Evolutionary conservation across 1,140 invertebrate genomes (phyloP).

Genomic region (Metaphire vulgaris): DNA sequence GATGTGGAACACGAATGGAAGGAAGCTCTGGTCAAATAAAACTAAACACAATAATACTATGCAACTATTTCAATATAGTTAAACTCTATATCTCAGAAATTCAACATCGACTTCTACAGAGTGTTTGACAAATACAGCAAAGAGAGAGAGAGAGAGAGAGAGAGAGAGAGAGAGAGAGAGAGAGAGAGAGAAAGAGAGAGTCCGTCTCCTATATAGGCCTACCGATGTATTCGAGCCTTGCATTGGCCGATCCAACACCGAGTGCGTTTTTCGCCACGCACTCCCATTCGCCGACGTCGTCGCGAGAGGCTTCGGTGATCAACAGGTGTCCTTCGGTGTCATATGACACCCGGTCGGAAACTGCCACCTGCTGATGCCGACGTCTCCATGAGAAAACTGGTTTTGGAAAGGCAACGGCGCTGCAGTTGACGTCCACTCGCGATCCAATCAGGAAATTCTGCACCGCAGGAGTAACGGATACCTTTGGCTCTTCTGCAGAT

Average conservation of each 20-base stretch:
- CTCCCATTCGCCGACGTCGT: conserved; percentile 45
- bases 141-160: no score
- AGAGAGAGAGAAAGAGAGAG: no score
- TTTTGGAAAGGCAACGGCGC: conserved; percentile 39
- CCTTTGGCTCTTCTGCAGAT: conserved; percentile 51
- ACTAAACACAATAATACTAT: no score
- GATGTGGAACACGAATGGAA: conserved; percentile 37
- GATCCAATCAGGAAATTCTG: conserved; percentile 44
- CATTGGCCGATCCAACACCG: conserved; percentile 37
- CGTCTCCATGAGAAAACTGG: conserved; percentile 41
- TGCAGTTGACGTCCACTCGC: conserved; percentile 38
- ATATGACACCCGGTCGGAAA: conserved; percentile 33
- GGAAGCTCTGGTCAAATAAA: conserved; percentile 45
- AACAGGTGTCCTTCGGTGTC: conserved; percentile 33
- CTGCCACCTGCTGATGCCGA: conserved; percentile 34
- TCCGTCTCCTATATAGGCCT: no score
- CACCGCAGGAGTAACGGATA: conserved; percentile 41
- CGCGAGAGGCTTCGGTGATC: conserved; percentile 35
- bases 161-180: no score
- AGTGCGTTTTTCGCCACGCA: conserved; percentile 47
- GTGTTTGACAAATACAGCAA: no score
- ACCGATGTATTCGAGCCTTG: conserved; percentile 44
- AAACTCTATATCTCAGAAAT: no score
- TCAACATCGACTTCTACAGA: no score
- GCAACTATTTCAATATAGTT: no score